Evolutionary conservation across 2,797 vertebrate species (phyloP).

Genomic region (Centropyge bicolor): DNA sequence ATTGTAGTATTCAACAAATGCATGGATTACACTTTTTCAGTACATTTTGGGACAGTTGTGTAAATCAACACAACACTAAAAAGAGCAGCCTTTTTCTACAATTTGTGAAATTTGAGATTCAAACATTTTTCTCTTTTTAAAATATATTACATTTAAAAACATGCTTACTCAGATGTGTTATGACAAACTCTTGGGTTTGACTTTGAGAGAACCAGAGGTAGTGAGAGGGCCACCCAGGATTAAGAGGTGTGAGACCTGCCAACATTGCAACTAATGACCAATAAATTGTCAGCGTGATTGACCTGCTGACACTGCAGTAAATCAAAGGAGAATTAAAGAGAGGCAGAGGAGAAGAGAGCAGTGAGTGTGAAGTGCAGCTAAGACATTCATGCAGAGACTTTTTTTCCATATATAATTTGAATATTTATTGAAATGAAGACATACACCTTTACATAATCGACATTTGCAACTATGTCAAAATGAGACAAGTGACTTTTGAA

Average conservation of each 20-base stretch:
- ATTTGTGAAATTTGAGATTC: neutral
- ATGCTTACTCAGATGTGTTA: neutral
- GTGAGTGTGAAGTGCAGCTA: neutral
- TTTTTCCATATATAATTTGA: neutral
- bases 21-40: neutral
- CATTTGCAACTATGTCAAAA: neutral
- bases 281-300: conserved; percentile 44
- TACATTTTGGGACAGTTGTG: neutral
- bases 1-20: neutral
- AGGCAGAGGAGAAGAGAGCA: conserved; percentile 4
- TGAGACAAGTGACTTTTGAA: neutral
- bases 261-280: conserved; percentile 53
- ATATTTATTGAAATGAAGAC: neutral
- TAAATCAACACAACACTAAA: neutral
- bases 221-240: conserved; percentile 59
- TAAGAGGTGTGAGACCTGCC: conserved; percentile 61
- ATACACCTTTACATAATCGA: neutral
- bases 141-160: neutral
- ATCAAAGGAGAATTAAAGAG: conserved; percentile 33
- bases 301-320: conserved; percentile 47
- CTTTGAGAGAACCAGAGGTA: conserved; percentile 16
- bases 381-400: neutral
- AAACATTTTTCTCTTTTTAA: neutral
- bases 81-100: no score
- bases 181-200: conserved; percentile 20